Base-by-base conservation (phyloP, 2,113 vertebrate species). In the Mesoclemmys tuberculata region DNA sequence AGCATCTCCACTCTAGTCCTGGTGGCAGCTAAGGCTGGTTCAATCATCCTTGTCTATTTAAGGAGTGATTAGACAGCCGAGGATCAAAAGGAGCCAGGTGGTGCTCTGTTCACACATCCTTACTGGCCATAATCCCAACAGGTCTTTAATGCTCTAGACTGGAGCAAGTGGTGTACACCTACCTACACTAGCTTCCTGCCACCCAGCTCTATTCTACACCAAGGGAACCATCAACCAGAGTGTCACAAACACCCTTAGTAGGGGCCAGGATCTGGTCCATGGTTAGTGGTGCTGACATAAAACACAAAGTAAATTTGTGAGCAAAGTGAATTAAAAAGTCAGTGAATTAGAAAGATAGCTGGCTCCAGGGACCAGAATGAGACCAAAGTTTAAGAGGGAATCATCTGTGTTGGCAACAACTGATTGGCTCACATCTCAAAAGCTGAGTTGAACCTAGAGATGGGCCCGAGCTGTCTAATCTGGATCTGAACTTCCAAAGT, bases 341-440 rank as follows among this genome's bases (percentile, higher is more conserved):
- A 0, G 29, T 5, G 49, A 95, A 95, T 95, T 94, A 38, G 52
- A 68, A 90, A 94, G 75, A 94, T 64, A 95, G 90, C 90, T 93
- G 92, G 46, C 64, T 84, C 88, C 54, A 92, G 86, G 87, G 51
- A 87, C 55, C 58, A 85, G 84, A 56, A 94, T 85, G 7, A 89
- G 71, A 88, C 74, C 48, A 84, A 85, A 94, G 12, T 56, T 82
- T 41, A 24, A 26, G 86, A 93, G 58, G 88, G 88, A 87, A 0
- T 38, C 44, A 82, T 88, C 78, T 0, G 0, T 35, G 6, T 10
- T 0, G 0, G 24, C 89, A 56, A 88, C 44, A 49, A 49, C 64
- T 91, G 61, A 64, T 86, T 93, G 92, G 91, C 84, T 83, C 0
- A 0, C 80, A 3, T 94, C 96, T 90, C 85, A 88, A 86, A 91